These are phyloP conservation scores for Cephalopterus ornatus DNA, from an alignment of 2,113 vertebrate genomes.

Conservation along the genomic window DNA sequence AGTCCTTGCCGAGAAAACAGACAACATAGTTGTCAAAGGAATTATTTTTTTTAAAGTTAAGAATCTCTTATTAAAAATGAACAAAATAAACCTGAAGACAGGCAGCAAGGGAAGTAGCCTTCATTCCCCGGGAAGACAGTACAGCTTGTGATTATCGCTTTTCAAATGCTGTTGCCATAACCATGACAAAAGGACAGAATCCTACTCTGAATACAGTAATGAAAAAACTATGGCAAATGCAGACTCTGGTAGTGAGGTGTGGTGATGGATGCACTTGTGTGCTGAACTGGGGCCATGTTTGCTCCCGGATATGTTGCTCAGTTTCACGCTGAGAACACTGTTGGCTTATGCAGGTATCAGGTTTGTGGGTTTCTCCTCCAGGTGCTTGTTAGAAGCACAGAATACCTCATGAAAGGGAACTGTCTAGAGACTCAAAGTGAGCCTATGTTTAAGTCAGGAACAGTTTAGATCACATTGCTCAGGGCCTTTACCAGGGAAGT, in stretches of 20 bases:
- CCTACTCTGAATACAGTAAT: neutral
- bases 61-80: neutral
- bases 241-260: neutral
- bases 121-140: neutral
- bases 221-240: neutral
- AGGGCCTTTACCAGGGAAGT: neutral
- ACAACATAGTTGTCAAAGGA: neutral
- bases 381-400: neutral
- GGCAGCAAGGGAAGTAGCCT: neutral
- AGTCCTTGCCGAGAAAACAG: neutral
- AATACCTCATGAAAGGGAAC: neutral
- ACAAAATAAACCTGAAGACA: neutral
- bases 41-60: neutral
- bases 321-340: neutral
- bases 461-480: neutral
- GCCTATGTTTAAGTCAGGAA: neutral
- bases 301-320: no score
- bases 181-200: neutral
- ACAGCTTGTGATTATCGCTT: neutral
- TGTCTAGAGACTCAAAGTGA: neutral
- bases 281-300: neutral
- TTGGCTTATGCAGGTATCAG: neutral
- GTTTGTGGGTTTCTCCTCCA: neutral
- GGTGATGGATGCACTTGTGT: neutral
- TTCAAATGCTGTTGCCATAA: neutral